Percentiles rank a stretch among this genome's conserved stretches.
phyloP scores from a whole-genome alignment of 2,888 invertebrate species.

The Cephus pygmeus region DNA sequence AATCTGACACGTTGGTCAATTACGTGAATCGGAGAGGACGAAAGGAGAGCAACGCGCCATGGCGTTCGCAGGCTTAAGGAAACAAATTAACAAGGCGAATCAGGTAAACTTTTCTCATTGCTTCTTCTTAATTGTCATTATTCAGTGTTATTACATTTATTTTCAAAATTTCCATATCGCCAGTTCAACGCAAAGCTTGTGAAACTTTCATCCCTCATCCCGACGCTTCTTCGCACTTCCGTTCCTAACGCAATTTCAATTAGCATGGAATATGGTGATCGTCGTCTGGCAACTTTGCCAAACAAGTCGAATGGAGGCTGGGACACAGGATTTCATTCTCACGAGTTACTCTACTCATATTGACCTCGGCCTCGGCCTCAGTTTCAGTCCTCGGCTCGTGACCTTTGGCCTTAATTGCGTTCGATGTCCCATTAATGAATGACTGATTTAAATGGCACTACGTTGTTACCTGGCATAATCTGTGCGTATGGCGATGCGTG shows the following conservation, averaged over 20 bases:
- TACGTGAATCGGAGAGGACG: slow-evolving; percentile 21
- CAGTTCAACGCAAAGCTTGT: too few species aligned
- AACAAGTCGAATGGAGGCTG: too few species aligned
- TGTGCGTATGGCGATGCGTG: too few species aligned
- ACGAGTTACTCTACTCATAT: too few species aligned
- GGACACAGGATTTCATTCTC: too few species aligned
- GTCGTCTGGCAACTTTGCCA: too few species aligned
- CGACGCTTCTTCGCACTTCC: slow-evolving; percentile 25
- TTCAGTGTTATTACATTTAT: background rate
- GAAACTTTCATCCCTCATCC: slow-evolving; percentile 15
- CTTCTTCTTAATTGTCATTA: background rate
- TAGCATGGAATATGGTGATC: background rate
- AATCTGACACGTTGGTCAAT: slow-evolving; percentile 2
- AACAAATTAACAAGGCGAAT: slow-evolving; percentile 99
- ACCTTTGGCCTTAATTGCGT: too few species aligned
- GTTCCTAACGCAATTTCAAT: slow-evolving; percentile 18
- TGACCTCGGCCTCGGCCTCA: too few species aligned
- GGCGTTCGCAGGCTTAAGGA: slow-evolving; percentile 99
- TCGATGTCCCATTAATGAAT: too few species aligned
- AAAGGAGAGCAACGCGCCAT: slow-evolving; percentile 69
- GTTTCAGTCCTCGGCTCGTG: too few species aligned
- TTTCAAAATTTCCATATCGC: background rate
- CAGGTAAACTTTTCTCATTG: slow-evolving; percentile 75
- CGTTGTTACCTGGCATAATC: too few species aligned
- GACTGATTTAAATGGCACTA: too few species aligned